These are phyloP conservation scores for Channa maculata DNA, from an alignment of 2,113 vertebrate genomes.

Conservation along the genomic window DNA sequence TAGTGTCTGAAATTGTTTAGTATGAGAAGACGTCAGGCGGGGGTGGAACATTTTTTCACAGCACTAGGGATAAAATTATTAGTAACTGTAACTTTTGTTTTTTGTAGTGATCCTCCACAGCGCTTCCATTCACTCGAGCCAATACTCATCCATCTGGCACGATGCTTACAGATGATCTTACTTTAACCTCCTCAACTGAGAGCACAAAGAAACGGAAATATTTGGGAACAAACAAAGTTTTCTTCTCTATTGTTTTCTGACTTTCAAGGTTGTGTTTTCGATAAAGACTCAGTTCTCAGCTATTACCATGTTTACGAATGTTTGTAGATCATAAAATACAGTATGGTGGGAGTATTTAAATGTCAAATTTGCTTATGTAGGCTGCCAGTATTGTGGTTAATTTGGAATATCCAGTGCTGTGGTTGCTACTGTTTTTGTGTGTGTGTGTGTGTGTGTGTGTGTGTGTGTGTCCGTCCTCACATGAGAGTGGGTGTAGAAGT, in stretches of 20 bases:
- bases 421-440: conserved; percentile 27
- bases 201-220: conserved; percentile 2
- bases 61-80: neutral
- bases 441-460: too few species aligned
- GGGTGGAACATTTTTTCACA: too few species aligned
- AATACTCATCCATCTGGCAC: conserved; percentile 17
- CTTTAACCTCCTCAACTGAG: conserved; percentile 1
- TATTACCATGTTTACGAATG: conserved; percentile 33
- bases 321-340: conserved; percentile 20
- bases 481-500: conserved; percentile 32
- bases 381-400: conserved; percentile 45
- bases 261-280: conserved; percentile 9
- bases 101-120: neutral
- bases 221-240: conserved; percentile 10
- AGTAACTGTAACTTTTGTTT: neutral
- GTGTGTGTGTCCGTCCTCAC: conserved; percentile 9
- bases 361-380: conserved; percentile 63
- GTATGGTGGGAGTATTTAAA: conserved; percentile 65
- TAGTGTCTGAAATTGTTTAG: too few species aligned
- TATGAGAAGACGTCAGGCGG: too few species aligned
- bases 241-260: conserved; percentile 6
- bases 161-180: neutral
- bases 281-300: conserved; percentile 22
- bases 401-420: conserved; percentile 35
- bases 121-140: conserved; percentile 1